phyloP scores from a whole-genome alignment of 2,888 invertebrate genomes.

The Alsophila aescularia region DNA sequence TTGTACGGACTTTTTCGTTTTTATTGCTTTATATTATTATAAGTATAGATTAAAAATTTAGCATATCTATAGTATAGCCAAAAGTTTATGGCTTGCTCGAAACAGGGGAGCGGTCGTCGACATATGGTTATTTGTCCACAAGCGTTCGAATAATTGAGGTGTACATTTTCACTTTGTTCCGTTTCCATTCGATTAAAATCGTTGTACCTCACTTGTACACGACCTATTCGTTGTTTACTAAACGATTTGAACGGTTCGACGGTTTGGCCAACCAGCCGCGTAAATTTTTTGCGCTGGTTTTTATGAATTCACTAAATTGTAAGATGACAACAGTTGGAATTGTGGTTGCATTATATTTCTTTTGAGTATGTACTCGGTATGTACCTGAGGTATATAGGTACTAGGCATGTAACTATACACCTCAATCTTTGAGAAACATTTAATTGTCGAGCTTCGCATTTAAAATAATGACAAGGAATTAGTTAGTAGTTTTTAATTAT shows the following conservation, averaged over 20 bases:
- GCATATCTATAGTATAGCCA: conserved; percentile 19
- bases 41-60: no score
- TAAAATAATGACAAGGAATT: no score
- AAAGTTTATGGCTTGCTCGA: conserved; percentile 40
- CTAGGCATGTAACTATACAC: no score
- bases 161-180: conserved; percentile 84
- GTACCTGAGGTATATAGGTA: no score
- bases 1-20: no score
- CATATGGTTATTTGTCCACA: conserved; percentile 77
- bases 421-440: no score
- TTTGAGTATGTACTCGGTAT: background rate
- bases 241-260: conserved; percentile 82
- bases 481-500: no score
- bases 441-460: no score
- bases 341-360: no score
- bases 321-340: conserved; percentile 27
- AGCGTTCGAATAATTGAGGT: conserved; percentile 83
- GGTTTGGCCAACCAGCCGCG: conserved; percentile 67
- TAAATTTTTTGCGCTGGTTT: conserved; percentile 55
- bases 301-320: conserved; percentile 43
- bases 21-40: no score
- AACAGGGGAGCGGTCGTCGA: conserved; percentile 62
- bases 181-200: conserved; percentile 84
- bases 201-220: conserved; percentile 81
- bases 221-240: conserved; percentile 82